Base-by-base conservation (phyloP, 2,888 invertebrate species). In the Aplocera efformata region DNA sequence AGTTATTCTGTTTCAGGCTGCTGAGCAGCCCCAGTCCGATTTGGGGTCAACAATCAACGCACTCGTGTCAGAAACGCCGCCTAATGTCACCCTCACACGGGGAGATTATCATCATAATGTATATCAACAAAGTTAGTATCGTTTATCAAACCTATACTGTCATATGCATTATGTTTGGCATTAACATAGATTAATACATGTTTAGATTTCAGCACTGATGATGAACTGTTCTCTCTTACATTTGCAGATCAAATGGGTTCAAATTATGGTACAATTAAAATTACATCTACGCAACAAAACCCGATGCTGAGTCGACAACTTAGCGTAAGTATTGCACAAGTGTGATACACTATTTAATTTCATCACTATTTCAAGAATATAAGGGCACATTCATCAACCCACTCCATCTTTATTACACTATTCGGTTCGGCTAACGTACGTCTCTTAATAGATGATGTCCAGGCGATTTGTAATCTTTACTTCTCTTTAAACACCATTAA, bases 271-370 rank as follows among this genome's bases (percentile, higher is more conserved):
- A 71, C 85, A 74, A 84, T 79, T 71, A 90, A 92, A 75, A 88
- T 94, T 59, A 91, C 91, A 41, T 88, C 92, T 44, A 93, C 94
- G 64, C 94, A 94, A 76, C 93, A 96, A 78, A 96, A 96, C 84
- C 95, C 96, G 20, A 96, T 97, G 96, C 90, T 97, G 64, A 94
- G 93, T 83, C 94, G 94, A 59, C 95, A 95, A 79, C 88, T 95
- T 63, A 93, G 93, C 70, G 94, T 94, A 83, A 91, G 91, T 90
- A 47, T 20, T 32, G 5, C 5, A 17, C 13, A 3, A 17, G n/a
- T n/a, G n/a, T n/a, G n/a, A n/a, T n/a, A n/a, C n/a, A n/a, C n/a
- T n/a, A n/a, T n/a, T n/a, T n/a, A n/a, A n/a, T n/a, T n/a, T n/a
- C n/a, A n/a, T n/a, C n/a, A n/a, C n/a, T n/a, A n/a, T n/a, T n/a